Percentiles rank a stretch among this genome's conserved stretches.
Conservation (phyloP, 1,140 invertebrate genomes). For the Drosophila sp. region DNA sequence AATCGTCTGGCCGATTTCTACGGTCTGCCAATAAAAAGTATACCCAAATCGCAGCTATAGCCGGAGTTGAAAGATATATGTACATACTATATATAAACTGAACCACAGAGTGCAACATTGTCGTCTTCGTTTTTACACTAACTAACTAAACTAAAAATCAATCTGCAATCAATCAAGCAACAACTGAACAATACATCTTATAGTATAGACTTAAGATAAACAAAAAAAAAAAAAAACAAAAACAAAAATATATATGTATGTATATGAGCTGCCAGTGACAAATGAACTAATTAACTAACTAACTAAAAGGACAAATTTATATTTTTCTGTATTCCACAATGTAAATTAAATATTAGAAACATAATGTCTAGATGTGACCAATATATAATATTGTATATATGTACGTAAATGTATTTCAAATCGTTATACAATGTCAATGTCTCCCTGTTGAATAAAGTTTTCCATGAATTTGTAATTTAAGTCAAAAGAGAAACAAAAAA, state of each 20-base stretch:
- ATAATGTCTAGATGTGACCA: neutral
- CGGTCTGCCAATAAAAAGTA: slow-evolving; percentile 31
- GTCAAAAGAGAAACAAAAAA: too few relatives aligned
- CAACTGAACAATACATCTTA: slow-evolving; percentile 60
- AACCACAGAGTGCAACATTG: neutral
- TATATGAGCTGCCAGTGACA: slow-evolving; percentile 20
- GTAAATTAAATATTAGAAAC: neutral
- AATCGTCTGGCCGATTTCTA: slow-evolving; percentile 83
- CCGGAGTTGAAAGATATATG: slow-evolving; percentile 34
- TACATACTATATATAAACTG: slow-evolving; percentile 32
- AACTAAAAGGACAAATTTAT: neutral
- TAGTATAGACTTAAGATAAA: slow-evolving; percentile 60
- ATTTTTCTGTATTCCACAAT: neutral
- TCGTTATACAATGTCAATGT: slow-evolving; percentile 2
- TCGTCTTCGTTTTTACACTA: slow-evolving; percentile 38
- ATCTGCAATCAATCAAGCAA: slow-evolving; percentile 52
- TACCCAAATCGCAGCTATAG: slow-evolving; percentile 73
- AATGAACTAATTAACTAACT: neutral
- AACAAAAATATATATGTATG: slow-evolving; percentile 35
- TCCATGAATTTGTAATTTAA: slow-evolving; percentile 3
- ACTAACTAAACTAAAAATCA: slow-evolving; percentile 17
- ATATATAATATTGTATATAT: slow-evolving; percentile 1
- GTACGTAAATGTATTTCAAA: neutral
- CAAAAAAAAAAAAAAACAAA: slow-evolving; percentile 39
- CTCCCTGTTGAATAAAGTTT: slow-evolving; percentile 24